Evolutionary conservation across 2,888 invertebrate species (phyloP).

Genomic region (Aradus depressus): DNA sequence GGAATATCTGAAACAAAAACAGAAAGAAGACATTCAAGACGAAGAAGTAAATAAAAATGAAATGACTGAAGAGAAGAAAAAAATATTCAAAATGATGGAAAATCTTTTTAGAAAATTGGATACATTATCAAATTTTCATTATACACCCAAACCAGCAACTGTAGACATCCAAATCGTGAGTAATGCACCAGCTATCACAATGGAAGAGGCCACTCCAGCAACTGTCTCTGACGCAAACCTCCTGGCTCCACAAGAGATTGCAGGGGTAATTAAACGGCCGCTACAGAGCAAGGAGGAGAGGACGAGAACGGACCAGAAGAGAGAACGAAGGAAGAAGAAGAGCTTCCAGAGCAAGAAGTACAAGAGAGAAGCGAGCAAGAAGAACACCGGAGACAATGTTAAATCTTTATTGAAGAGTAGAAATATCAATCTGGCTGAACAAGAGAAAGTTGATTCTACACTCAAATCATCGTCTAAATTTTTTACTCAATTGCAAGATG

Average conservation of each 20-base stretch:
- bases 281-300: constrained; percentile 60
- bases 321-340: constrained; percentile 80
- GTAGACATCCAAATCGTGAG: constrained; percentile 80
- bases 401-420: constrained; percentile 37
- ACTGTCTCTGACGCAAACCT: constrained; percentile 72
- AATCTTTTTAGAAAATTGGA: constrained; percentile 75
- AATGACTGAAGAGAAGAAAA: constrained; percentile 41
- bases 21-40: constrained; percentile 6
- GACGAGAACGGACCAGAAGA: constrained; percentile 73
- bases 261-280: constrained; percentile 34
- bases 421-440: constrained; percentile 37
- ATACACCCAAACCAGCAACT: constrained; percentile 60
- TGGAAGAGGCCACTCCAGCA: constrained; percentile 93
- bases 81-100: constrained; percentile 63
- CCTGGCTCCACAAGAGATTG: constrained; percentile 87
- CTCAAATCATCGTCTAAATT: constrained; percentile 70
- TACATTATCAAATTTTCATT: constrained; percentile 87
- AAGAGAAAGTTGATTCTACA: constrained; percentile 37
- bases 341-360: constrained; percentile 51
- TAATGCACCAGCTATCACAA: constrained; percentile 78
- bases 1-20: constrained; percentile 31
- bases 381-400: constrained; percentile 32
- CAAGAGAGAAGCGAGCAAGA: constrained; percentile 38
- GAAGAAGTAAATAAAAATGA: constrained; percentile 11
- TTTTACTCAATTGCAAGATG: constrained; percentile 78